These are phyloP conservation scores for Ochotona princeps DNA, from an alignment of 2,113 vertebrate genomes.

Conservation along the genomic window DNA sequence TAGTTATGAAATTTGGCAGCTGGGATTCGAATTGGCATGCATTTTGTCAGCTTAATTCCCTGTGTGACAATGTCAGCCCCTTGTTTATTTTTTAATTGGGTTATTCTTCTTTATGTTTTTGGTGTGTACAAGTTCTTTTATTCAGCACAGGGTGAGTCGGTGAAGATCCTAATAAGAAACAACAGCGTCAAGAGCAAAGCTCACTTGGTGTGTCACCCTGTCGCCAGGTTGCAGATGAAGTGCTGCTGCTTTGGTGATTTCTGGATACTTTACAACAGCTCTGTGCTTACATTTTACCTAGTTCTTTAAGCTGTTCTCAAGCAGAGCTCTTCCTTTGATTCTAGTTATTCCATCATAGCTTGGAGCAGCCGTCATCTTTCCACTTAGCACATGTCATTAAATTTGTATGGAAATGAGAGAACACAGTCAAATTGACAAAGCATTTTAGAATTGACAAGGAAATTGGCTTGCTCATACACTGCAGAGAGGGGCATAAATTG, in stretches of 20 bases:
- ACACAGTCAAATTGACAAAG: conserved; percentile 52
- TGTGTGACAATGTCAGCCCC: too few species aligned
- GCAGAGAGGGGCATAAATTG: conserved; percentile 18
- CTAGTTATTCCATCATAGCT: conserved; percentile 1
- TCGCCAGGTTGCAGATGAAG: not conserved
- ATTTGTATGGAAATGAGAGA: conserved; percentile 67
- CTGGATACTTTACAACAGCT: not conserved
- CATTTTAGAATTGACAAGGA: conserved; percentile 65
- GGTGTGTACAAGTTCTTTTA: not conserved
- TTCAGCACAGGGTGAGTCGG: not conserved
- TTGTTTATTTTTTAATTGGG: not conserved
- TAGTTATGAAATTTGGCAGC: too few species aligned
- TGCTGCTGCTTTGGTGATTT: not conserved
- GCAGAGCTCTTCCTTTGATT: not conserved
- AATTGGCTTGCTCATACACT: conserved; percentile 45
- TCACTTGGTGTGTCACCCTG: not conserved
- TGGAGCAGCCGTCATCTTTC: conserved; percentile 27
- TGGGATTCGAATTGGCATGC: too few species aligned
- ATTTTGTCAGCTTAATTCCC: too few species aligned
- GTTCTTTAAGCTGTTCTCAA: not conserved
- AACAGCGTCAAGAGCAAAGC: not conserved
- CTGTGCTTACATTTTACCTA: not conserved
- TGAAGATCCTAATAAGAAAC: not conserved
- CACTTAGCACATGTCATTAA: conserved; percentile 67
- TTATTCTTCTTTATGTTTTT: not conserved